Evolutionary conservation across 2,797 vertebrate genomes (phyloP).

Genomic region (Tragelaphus eurycerus): DNA sequence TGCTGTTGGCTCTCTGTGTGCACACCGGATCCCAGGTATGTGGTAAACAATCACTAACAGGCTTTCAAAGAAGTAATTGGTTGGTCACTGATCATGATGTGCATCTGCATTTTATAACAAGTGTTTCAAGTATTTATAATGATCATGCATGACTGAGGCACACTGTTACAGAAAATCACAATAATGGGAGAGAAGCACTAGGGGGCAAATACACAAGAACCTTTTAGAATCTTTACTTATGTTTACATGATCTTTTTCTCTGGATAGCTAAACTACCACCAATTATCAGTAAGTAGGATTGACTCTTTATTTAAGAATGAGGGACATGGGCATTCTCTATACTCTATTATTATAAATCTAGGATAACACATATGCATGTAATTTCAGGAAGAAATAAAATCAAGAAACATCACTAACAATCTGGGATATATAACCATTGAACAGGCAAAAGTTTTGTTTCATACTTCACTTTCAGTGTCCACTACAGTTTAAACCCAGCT

Average conservation of each 20-base stretch:
- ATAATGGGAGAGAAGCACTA: not conserved
- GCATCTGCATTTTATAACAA: not conserved
- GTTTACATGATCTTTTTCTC: not conserved
- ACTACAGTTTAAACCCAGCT: conserved; percentile 82
- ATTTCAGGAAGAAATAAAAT: not conserved
- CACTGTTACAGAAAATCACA: not conserved
- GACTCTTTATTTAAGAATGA: not conserved
- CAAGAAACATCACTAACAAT: not conserved
- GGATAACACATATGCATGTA: not conserved
- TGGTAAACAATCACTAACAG: not conserved
- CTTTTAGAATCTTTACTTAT: not conserved
- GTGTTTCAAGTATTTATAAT: not conserved
- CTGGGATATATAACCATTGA: not conserved
- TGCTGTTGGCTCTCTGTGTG: not conserved
- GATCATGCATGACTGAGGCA: not conserved
- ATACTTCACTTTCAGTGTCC: conserved; percentile 79
- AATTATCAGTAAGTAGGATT: not conserved
- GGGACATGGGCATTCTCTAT: not conserved
- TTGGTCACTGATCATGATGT: not conserved
- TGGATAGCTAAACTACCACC: not conserved
- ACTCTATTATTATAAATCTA: not conserved
- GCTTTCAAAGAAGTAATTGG: not conserved
- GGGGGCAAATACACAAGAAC: not conserved
- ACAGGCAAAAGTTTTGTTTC: not conserved
- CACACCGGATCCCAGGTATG: not conserved